These are phyloP conservation scores for Phalanger gymnotis DNA, from an alignment of 2,797 vertebrate genomes.

Conservation along the genomic window DNA sequence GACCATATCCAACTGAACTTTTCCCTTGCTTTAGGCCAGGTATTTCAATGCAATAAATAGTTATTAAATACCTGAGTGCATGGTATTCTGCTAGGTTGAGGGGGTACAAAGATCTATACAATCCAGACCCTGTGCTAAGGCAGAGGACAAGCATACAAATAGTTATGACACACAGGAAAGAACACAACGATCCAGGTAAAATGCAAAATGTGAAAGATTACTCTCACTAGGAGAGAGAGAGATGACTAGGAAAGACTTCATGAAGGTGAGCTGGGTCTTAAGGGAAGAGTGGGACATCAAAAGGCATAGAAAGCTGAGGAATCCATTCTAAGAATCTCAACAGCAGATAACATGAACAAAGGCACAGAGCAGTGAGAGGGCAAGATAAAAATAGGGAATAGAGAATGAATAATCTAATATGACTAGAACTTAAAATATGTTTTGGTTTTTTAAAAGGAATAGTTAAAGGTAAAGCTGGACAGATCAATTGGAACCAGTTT, in stretches of 20 bases:
- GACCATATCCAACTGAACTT: not conserved
- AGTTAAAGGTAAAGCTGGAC: not conserved
- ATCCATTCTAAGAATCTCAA: not conserved
- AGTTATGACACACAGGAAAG: not conserved
- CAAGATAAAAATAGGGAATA: not conserved
- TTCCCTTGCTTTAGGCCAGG: not conserved
- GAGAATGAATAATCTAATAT: not conserved
- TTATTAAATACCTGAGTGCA: not conserved
- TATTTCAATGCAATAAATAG: not conserved
- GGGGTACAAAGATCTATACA: not conserved
- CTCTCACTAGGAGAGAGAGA: not conserved
- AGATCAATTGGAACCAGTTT: not conserved
- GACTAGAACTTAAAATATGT: not conserved
- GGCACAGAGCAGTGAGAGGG: not conserved
- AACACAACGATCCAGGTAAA: not conserved
- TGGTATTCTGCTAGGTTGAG: not conserved
- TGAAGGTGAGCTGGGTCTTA: not conserved
- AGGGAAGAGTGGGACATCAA: not conserved
- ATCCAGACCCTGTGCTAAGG: not conserved
- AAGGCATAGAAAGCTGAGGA: not conserved
- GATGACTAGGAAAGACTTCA: not conserved
- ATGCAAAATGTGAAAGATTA: not conserved
- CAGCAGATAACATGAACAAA: not conserved
- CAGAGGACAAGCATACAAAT: not conserved
- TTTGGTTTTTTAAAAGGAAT: not conserved